Evolutionary conservation across 92 coral and sea anemone genomes (phyloP).

Genomic region (Porites rus): DNA sequence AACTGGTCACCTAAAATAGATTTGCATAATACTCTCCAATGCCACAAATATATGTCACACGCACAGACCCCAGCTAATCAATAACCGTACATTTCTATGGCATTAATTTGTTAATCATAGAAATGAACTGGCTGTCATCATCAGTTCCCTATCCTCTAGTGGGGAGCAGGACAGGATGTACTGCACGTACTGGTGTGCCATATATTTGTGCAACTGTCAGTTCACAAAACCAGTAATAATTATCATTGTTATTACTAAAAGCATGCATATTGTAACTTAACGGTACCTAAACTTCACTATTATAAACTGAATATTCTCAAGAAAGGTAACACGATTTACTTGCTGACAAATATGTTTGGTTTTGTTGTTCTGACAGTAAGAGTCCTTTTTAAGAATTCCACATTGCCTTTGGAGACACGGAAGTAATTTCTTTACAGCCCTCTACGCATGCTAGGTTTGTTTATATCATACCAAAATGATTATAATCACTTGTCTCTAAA

Average conservation of each 20-base stretch:
- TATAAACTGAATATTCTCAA: not conserved
- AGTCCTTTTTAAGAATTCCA: constrained; percentile 24
- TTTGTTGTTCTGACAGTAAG: constrained; percentile 11
- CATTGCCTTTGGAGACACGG: not conserved
- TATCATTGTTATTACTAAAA: not conserved
- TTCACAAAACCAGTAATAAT: constrained; percentile 1
- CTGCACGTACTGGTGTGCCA: not conserved
- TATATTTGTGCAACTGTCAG: constrained; percentile 41
- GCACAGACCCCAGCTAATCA: not conserved
- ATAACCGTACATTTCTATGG: not conserved
- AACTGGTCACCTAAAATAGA: not conserved
- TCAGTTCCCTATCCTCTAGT: too few relatives aligned
- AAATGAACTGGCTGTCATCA: not conserved
- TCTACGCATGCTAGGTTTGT: too few relatives aligned
- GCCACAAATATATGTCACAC: constrained; percentile 26
- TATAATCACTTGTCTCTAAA: too few relatives aligned
- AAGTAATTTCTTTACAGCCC: not conserved
- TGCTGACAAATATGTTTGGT: not conserved
- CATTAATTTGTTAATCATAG: not conserved
- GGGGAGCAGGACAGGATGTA: too few relatives aligned
- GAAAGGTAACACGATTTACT: not conserved
- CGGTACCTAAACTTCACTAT: not conserved
- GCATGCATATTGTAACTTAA: not conserved
- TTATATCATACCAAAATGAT: too few relatives aligned
- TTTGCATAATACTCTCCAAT: constrained; percentile 6